Evolutionary conservation across 2,888 invertebrate species (phyloP).

Genomic region (Eupithecia subumbrata): DNA sequence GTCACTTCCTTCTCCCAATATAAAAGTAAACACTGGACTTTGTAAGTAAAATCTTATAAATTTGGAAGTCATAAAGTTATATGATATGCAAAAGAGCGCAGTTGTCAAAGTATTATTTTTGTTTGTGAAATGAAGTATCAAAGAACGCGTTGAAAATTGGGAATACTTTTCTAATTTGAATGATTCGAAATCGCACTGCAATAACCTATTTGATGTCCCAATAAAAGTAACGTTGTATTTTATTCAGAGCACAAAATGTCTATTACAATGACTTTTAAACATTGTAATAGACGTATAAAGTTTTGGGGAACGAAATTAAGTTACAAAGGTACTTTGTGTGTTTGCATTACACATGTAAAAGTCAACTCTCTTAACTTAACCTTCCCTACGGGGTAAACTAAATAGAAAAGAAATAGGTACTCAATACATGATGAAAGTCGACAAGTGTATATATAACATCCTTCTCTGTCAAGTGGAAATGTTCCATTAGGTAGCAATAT

Average conservation of each 20-base stretch:
- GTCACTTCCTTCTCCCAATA: neutral
- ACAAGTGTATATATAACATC: neutral
- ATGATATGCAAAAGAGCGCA: neutral
- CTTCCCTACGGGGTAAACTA: neutral
- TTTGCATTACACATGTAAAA: neutral
- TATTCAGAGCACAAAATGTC: slow-evolving; percentile 30
- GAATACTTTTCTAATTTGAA: neutral
- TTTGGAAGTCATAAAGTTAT: neutral
- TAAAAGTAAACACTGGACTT: neutral
- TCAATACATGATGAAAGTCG: neutral
- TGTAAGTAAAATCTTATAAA: neutral
- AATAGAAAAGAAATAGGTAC: neutral
- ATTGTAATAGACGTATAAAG: slow-evolving; percentile 12
- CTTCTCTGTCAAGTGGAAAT: neutral
- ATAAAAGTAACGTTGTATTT: slow-evolving; percentile 34
- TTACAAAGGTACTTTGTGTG: slow-evolving; percentile 22
- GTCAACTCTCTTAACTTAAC: neutral
- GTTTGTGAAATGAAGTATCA: neutral
- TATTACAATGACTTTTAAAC: slow-evolving; percentile 25
- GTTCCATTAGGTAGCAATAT: neutral
- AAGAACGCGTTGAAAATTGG: neutral
- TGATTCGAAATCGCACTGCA: slow-evolving; percentile 16
- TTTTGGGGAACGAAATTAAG: slow-evolving; percentile 34
- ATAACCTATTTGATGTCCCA: slow-evolving; percentile 30
- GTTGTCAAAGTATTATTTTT: neutral